Percentiles rank a stretch among this genome's conserved stretches.
Evolutionary conservation across 2,888 invertebrate species (phyloP).

Genomic region (Balanococcus diminutus): DNA sequence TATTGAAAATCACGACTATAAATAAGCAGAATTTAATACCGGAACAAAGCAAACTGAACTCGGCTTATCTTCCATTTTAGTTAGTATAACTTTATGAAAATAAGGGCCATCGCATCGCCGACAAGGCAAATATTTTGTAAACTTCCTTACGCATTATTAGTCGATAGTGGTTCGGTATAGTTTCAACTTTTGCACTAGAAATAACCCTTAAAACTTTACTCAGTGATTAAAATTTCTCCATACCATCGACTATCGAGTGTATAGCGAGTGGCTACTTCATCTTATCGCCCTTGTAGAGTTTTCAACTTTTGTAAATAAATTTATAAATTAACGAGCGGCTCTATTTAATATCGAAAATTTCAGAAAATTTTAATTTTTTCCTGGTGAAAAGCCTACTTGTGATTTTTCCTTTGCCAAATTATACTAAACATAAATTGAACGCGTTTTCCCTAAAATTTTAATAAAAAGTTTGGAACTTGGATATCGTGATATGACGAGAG

Average conservation of each 20-base stretch:
- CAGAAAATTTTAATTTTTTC: background rate
- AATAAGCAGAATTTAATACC: slow-evolving; percentile 11
- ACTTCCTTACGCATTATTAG: slow-evolving; percentile 28
- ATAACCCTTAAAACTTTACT: slow-evolving; percentile 31
- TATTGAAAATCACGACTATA: background rate
- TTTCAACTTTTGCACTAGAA: background rate
- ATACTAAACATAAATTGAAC: background rate
- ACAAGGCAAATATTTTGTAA: slow-evolving; percentile 4
- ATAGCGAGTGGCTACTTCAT: background rate
- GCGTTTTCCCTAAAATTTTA: background rate
- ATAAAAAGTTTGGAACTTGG: background rate
- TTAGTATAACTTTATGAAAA: slow-evolving; percentile 3
- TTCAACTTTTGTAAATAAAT: background rate
- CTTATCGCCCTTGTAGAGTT: background rate
- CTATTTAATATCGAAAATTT: background rate
- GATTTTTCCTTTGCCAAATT: background rate
- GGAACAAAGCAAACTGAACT: background rate
- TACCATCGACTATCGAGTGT: background rate
- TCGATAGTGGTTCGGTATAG: slow-evolving; percentile 12
- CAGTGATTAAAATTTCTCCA: slow-evolving; percentile 11
- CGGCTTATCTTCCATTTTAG: slow-evolving; percentile 1
- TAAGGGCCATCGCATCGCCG: background rate
- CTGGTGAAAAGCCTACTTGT: background rate
- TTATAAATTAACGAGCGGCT: background rate
- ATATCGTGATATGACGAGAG: background rate